Percentiles rank a stretch among this genome's conserved stretches.
Conservation (phyloP, 2,888 invertebrate genomes). For the Limnephilus rhombicus region DNA sequence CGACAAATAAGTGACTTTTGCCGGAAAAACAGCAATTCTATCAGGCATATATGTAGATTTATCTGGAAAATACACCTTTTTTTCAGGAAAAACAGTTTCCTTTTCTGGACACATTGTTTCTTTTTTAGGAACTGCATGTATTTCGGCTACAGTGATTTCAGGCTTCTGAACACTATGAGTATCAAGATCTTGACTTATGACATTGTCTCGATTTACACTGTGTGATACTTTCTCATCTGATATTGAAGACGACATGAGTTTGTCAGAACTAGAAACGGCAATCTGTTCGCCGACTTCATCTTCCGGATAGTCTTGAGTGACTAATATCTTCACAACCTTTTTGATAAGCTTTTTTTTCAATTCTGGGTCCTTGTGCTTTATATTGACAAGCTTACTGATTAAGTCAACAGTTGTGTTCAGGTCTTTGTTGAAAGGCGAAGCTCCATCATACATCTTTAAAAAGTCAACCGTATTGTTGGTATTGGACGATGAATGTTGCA, state of each 20-base stretch:
- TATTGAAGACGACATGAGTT: not conserved
- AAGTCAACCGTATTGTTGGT: slow-evolving; percentile 15
- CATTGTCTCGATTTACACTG: not conserved
- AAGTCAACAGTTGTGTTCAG: slow-evolving; percentile 81
- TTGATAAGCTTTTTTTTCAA: slow-evolving; percentile 82
- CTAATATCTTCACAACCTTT: slow-evolving; percentile 80
- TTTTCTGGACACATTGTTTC: not conserved
- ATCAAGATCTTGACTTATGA: not conserved
- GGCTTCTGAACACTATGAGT: not conserved
- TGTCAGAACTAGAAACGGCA: not conserved
- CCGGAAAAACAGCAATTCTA: not conserved
- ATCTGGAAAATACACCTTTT: not conserved
- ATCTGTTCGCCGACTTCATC: slow-evolving; percentile 73
- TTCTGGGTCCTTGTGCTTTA: slow-evolving; percentile 78
- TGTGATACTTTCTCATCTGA: slow-evolving; percentile 17
- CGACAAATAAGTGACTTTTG: not conserved
- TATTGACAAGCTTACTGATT: slow-evolving; percentile 79
- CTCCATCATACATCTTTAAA: slow-evolving; percentile 69
- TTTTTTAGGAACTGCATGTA: not conserved
- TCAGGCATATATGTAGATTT: not conserved
- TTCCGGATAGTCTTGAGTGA: slow-evolving; percentile 79
- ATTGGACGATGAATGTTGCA: not conserved
- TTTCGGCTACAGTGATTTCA: not conserved
- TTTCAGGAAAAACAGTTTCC: not conserved
- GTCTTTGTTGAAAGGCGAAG: slow-evolving; percentile 77